These are phyloP conservation scores for Huso huso DNA, from an alignment of 2,797 vertebrate species.

Conservation along the genomic window DNA sequence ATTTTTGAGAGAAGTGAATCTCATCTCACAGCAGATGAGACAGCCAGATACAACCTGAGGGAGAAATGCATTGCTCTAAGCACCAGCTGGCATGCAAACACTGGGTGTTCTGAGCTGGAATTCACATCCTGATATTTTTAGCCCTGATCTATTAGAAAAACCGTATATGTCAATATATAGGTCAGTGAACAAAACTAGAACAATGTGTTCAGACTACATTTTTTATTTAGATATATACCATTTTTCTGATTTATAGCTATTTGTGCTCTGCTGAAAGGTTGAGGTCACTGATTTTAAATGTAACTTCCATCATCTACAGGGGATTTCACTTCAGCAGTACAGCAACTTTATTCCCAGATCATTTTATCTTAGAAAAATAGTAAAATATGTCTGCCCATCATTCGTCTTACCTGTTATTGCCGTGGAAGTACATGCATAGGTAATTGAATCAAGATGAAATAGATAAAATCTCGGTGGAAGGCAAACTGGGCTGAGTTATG, in stretches of 20 bases:
- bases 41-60: background rate
- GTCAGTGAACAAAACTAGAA: conserved; percentile 16
- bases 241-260: conserved; percentile 7
- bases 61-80: background rate
- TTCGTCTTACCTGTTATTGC: background rate
- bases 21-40: background rate
- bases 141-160: background rate
- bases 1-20: background rate
- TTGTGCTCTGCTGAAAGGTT: conserved; percentile 2
- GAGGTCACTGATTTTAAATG: conserved; percentile 1
- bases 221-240: background rate
- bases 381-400: background rate
- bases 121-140: conserved; percentile 1
- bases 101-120: background rate
- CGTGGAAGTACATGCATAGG: too few relatives aligned
- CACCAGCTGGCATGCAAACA: conserved; percentile 8
- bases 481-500: conserved; percentile 18
- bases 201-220: background rate
- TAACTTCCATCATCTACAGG: background rate
- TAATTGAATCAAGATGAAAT: background rate
- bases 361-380: background rate
- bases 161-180: conserved; percentile 24
- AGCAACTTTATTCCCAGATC: background rate
- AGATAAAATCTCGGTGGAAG: conserved; percentile 12
- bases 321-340: background rate